phyloP scores from a whole-genome alignment of 1,140 invertebrate species.

The Hydropsyche tenuis region DNA sequence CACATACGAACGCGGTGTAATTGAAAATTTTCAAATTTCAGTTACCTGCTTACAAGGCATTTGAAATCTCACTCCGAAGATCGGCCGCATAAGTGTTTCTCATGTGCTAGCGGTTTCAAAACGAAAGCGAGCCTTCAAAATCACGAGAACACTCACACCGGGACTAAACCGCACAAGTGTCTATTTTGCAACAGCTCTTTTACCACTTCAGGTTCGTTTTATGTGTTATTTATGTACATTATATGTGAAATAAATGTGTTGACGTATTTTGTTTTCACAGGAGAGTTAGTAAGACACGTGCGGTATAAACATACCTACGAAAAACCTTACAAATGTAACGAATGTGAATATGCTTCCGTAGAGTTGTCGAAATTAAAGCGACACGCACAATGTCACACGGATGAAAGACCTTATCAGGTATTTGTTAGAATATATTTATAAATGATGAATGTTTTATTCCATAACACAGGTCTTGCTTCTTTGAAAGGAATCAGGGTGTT shows the following conservation, averaged over 20 bases:
- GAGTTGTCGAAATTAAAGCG: slow-evolving; percentile 92
- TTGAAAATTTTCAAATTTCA: too few species aligned
- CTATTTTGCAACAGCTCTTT: slow-evolving; percentile 93
- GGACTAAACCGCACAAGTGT: slow-evolving; percentile 93
- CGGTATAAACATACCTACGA: slow-evolving; percentile 93
- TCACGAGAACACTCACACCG: slow-evolving; percentile 96
- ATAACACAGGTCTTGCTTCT: too few species aligned
- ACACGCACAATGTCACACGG: slow-evolving; percentile 93
- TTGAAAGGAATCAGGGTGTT: too few species aligned
- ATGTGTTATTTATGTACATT: not conserved
- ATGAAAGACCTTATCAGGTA: slow-evolving; percentile 81
- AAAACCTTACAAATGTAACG: slow-evolving; percentile 93
- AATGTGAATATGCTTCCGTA: slow-evolving; percentile 95
- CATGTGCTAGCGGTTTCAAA: slow-evolving; percentile 95
- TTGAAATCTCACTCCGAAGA: slow-evolving; percentile 97
- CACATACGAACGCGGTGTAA: not conserved
- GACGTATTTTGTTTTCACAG: slow-evolving; percentile 62
- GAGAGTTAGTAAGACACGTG: slow-evolving; percentile 92
- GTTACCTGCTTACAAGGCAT: slow-evolving; percentile 88
- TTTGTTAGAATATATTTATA: too few species aligned
- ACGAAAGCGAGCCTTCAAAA: slow-evolving; percentile 92
- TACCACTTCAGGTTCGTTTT: slow-evolving; percentile 82
- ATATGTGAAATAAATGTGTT: not conserved
- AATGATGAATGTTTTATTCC: too few species aligned
- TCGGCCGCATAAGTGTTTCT: slow-evolving; percentile 91